These are phyloP conservation scores for Thaumatotibia leucotreta DNA, from an alignment of 1,140 invertebrate genomes.

Conservation along the genomic window DNA sequence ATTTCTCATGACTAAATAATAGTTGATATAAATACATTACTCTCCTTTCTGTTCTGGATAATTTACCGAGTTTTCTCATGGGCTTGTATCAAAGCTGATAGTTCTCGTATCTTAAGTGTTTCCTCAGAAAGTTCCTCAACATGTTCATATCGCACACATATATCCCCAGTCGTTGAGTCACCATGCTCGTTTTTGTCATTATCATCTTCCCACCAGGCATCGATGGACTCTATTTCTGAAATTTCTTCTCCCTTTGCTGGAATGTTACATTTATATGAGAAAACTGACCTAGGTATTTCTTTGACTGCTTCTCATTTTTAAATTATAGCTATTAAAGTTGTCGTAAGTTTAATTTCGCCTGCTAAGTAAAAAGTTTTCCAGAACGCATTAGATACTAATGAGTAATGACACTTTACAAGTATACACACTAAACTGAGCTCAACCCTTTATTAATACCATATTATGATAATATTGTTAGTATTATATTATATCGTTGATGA, in stretches of 20 bases:
- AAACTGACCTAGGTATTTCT: too few species aligned
- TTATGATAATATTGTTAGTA: too few species aligned
- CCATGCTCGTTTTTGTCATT: conserved; percentile 2
- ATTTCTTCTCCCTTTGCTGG: conserved; percentile 7
- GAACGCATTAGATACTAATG: too few species aligned
- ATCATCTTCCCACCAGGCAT: conserved; percentile 33
- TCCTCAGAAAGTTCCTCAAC: conserved; percentile 35
- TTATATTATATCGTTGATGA: too few species aligned
- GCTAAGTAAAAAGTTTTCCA: too few species aligned
- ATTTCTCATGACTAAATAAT: background rate
- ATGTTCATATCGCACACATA: conserved; percentile 14
- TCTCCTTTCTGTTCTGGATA: too few species aligned
- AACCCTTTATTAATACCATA: too few species aligned
- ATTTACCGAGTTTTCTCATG: conserved; percentile 50
- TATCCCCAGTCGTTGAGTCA: background rate
- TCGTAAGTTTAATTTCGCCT: too few species aligned
- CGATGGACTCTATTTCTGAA: background rate
- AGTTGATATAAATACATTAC: background rate
- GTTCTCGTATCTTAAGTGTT: conserved; percentile 26
- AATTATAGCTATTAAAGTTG: too few species aligned
- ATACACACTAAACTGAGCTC: too few species aligned
- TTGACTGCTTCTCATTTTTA: too few species aligned
- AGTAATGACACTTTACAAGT: too few species aligned
- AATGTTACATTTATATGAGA: background rate
- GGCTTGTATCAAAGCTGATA: conserved; percentile 43